Evolutionary conservation across 2,113 vertebrate species (phyloP), one percentile per base, ranked within the genome.

Genomic region (Psilopsiagon aurifrons): DNA sequence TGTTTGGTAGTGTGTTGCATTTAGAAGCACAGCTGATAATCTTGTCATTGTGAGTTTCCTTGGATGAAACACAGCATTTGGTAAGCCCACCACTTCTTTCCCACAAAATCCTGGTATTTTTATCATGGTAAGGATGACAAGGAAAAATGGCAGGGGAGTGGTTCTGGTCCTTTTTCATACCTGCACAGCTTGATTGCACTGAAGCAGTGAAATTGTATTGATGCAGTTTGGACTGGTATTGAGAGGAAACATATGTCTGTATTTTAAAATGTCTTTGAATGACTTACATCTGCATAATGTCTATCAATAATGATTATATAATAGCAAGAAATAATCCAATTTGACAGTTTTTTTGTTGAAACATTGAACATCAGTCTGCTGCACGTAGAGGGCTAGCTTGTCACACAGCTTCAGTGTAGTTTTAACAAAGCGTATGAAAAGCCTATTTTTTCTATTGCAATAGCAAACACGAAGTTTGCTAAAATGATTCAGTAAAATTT

Each of bases 31-130:
- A 92, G 85, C 74, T 2, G 46, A 82, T 75, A 82, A 75, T 94
- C 88, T 93, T 95, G 44, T 93, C 62, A 57, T 95, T 95, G 66
- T 94, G 77, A 82, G 66, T 55, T 96, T 97, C 81, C 82, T 85
- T 92, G 63, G 81, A 85, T 63, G 63, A 85, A 95, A 25, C 57
- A n/a, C 73, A 91, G 63, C 62, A 77, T 81, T 85, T 97, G 49
- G 11, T 75, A 76, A 95, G 27, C 28, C 28, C 46, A 33, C 46
- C 62, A 37, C 27, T 82, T 82, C 20, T 64, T 86, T 89, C n/a
- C 33, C 39, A 57, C 66, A 91, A 64, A 82, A 76, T 60, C 51
- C 7, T 95, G 75, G 11, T 85, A 68, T 90, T 94, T 95, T 98
- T 92, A 46, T 91, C 5, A 6, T 92, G 86, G 86, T 74, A 66